Base-by-base conservation (phyloP, 2,797 vertebrate genomes). In the Parauchenoglanis ngamensis region DNA sequence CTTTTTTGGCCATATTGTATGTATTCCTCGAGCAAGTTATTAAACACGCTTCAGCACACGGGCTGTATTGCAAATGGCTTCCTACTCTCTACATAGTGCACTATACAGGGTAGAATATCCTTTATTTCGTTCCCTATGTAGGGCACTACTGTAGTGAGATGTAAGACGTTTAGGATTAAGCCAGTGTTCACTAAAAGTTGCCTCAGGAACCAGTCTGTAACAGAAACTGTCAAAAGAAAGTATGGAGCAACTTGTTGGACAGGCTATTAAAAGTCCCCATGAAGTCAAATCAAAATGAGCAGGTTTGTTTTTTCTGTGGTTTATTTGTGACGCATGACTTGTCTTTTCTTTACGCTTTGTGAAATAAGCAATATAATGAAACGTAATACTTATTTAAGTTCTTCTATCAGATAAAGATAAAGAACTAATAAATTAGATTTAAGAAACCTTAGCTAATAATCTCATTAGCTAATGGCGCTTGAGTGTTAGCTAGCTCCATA, bases 281-380 rank as follows among this genome's bases (percentile, higher is more conserved):
- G 57, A 81, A 40, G 7, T 65, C 25, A 25, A 28, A 52, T 23
- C n/a, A 35, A 54, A 67, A 68, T 83, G 81, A 83, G 46, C 80
- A 83, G 63, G 63, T 68, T 68, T 83, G 80, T 59, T 63, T 28
- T 49, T 28, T 65, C 25, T 65, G 15, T 67, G 6, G 13, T 82
- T 65, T 31, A 52, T 67, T n/a, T 63, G 25, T 52, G 7, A 44
- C 15, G 17, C 4, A 3, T 23, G 35, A n/a, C 15, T 57, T 59
- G 0, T 28, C 1, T 67, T 67, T 52, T 12, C 61, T 28, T 65
- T 1, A 82, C 15, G 15, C 8, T 46, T 63, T 25, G 13, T 46
- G 13, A n/a, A 40, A n/a, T n/a, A 23, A 21, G 15, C 23, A 3
- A n/a, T 56, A 31, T 35, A 57, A 54, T 6, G 0, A 52, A 31